Percentiles rank a stretch among this genome's conserved stretches.
Evolutionary conservation across 2,797 vertebrate genomes (phyloP).

Genomic region (Helarctos malayanus): DNA sequence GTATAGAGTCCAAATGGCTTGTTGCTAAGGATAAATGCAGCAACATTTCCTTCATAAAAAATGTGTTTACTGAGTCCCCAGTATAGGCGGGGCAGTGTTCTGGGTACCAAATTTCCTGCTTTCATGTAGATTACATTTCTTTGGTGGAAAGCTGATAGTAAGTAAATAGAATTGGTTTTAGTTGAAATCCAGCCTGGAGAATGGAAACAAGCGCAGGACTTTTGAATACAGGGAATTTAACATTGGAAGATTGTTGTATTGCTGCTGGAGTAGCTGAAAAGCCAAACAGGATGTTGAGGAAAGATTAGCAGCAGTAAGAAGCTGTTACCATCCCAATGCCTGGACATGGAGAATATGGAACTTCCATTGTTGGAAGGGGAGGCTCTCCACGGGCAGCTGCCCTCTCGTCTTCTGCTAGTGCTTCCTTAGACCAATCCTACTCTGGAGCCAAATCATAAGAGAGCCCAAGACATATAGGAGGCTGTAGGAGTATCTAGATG

Average conservation of each 20-base stretch:
- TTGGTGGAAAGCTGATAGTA: not conserved
- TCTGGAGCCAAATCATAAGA: not conserved
- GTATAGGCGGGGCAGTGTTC: not conserved
- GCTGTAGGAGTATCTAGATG: not conserved
- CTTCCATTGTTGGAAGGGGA: not conserved
- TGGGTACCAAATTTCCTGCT: not conserved
- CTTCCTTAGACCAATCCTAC: not conserved
- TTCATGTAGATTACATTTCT: not conserved
- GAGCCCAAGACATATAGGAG: not conserved
- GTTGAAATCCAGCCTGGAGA: constrained; percentile 1
- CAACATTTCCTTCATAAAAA: not conserved
- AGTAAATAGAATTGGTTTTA: constrained; percentile 35
- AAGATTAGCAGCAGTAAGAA: not conserved
- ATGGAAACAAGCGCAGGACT: not conserved
- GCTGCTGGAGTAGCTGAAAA: not conserved
- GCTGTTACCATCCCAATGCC: not conserved
- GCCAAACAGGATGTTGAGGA: not conserved
- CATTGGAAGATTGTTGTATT: not conserved
- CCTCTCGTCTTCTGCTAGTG: not conserved
- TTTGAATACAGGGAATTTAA: not conserved
- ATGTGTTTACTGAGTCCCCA: not conserved
- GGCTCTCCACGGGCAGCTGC: not conserved
- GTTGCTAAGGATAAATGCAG: constrained; percentile 42
- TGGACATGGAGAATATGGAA: not conserved
- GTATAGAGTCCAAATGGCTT: not conserved